A percentile compares a stretch with the other conserved stretches of the same genome.
These are phyloP conservation scores for Ectobius pallidus DNA, from an alignment of 2,888 invertebrate species.

Conservation along the genomic window DNA sequence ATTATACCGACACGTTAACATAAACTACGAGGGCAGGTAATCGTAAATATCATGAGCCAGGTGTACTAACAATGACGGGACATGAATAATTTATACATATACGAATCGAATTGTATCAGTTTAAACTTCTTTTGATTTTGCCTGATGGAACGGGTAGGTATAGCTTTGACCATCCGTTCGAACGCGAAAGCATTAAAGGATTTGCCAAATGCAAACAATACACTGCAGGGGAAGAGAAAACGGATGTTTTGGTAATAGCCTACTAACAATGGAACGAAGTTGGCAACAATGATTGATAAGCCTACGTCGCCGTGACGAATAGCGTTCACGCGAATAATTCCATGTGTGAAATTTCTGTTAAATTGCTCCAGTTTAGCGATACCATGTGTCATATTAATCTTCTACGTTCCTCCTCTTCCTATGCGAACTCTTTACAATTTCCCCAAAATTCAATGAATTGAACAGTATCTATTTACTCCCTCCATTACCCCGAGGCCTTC, in stretches of 20 bases:
- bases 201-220: constrained; percentile 1
- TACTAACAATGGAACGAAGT: too few species aligned
- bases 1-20: too few species aligned
- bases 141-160: too few species aligned
- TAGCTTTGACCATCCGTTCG: background rate
- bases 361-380: background rate
- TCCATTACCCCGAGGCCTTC: too few species aligned
- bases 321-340: background rate
- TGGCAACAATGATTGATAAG: background rate
- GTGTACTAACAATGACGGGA: too few species aligned
- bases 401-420: background rate
- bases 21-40: too few species aligned
- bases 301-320: background rate
- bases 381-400: background rate
- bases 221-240: background rate
- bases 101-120: too few species aligned
- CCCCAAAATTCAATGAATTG: background rate
- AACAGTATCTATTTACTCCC: background rate
- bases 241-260: background rate
- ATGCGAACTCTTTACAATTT: too few species aligned
- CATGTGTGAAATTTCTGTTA: constrained; percentile 10
- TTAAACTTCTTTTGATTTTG: too few species aligned
- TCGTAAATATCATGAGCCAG: too few species aligned
- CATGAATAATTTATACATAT: too few species aligned
- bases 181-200: background rate